A percentile compares a stretch with the other conserved stretches of the same genome.
These are phyloP conservation scores for Notiomystis cincta DNA, from an alignment of 2,113 vertebrate species.

Conservation along the genomic window DNA sequence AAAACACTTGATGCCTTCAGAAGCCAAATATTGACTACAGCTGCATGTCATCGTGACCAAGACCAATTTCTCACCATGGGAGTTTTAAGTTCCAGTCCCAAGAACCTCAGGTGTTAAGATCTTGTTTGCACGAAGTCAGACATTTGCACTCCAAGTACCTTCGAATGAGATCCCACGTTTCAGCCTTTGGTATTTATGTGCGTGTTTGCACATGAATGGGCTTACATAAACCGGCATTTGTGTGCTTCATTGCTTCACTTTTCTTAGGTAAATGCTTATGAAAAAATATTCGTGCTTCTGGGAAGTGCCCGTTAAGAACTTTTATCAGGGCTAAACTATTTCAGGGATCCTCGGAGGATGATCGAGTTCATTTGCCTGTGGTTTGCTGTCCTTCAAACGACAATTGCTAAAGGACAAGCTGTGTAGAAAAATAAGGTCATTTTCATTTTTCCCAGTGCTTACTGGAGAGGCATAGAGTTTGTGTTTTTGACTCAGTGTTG, in stretches of 20 bases:
- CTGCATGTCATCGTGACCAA: not conserved
- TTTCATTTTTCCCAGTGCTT: not conserved
- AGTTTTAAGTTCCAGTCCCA: not conserved
- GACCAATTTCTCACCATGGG: not conserved
- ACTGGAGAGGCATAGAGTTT: not conserved
- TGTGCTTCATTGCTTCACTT: conserved; percentile 17
- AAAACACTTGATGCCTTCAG: not conserved
- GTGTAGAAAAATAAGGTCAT: not conserved
- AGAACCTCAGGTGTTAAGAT: not conserved
- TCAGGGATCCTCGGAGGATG: not conserved
- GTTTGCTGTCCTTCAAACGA: not conserved
- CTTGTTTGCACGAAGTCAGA: not conserved
- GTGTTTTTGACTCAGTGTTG: not conserved
- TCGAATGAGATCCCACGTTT: not conserved
- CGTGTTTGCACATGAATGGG: conserved; percentile 31
- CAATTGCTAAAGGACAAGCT: not conserved
- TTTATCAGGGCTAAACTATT: not conserved
- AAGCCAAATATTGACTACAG: not conserved
- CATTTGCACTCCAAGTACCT: not conserved
- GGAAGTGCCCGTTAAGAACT: not conserved
- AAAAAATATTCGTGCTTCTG: not conserved
- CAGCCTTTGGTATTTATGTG: not conserved
- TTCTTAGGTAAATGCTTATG: conserved; percentile 19
- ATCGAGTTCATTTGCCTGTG: not conserved
- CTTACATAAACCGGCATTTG: not conserved